Base-by-base conservation (phyloP, 2,888 invertebrate species). In the Pristionchus exspectatus region DNA sequence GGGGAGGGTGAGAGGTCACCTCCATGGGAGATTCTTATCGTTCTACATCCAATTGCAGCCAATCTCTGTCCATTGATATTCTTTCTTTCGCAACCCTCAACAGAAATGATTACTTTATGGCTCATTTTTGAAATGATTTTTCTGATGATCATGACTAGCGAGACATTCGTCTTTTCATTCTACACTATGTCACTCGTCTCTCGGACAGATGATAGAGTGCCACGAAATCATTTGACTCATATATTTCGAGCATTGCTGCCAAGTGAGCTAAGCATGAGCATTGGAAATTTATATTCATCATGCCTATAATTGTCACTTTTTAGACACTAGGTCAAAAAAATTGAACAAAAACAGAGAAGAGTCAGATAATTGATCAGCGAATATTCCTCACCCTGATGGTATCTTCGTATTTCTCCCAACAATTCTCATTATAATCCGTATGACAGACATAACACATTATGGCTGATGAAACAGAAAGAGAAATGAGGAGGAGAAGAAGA, bases 361-460 rank as follows among this genome's bases (percentile, higher is more conserved):
- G 69, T 12, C 10, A 69, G 69, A n/a, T 12, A n/a, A 21, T 14
- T 14, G 59, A 21, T 59, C 59, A 59, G 14, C 59, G 54, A 56
- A 12, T 5, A 27, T 56, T 18, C 10, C 44, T 72, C 30, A 87
- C 87, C 87, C 44, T 54, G 9, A 69, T 18, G 2, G 38, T 33
- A 16, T 18, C 18, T 24, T 66, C 54, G 54, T 87, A 87, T 33
- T 87, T 54, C 9, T 87, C 50, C 87, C 87, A 87, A 27, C 87
- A 87, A 12, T 87, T 30, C 12, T 44, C 27, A 24, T 69, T 69
- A 50, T 87, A 87, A 12, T 66, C 87, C 16, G 87, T 33, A 33
- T 87, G 63, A 63, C 87, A 87, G 50, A 87, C 87, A 27, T 69
- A 87, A 27, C 87, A 87, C 72, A 54, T 66, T 18, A 87, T 66